Base-by-base conservation (phyloP, 2,888 invertebrate species). In the Sycophila texana region DNA sequence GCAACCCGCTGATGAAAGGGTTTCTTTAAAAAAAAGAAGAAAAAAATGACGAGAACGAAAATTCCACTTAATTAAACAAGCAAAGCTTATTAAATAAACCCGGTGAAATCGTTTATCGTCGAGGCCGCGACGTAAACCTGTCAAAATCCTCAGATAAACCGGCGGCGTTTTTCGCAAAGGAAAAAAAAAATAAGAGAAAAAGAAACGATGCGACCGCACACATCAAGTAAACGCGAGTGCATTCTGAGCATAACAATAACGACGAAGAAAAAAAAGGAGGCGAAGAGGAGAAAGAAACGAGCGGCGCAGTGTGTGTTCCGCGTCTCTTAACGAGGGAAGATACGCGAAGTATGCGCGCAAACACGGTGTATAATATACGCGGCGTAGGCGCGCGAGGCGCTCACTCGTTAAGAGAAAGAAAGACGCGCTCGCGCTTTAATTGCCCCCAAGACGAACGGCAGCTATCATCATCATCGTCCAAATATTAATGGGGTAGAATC, bases 401-500 rank as follows among this genome's bases (percentile, higher is more conserved):
- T 39, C 39, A 39, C 39, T 39, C 39, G 39, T 39, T 39, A 10
- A 39, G 39, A 7, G 39, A 39, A 10, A 39, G 39, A 39, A 10
- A 39, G 39, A 61, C 30, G 61, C 61, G n/a, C 30, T 63, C 58
- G 22, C 74, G 74, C 47, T 47, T 57, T 66, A 74, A 74, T 74
- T 67, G 58, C 39, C 61, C 18, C 18, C n/a, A 1, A 18, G 39
- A 65, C 20, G 30, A 63, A 30, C 49, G n/a, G n/a, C 18, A 49
- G 53, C 65, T 53, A 66, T 53, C 51, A 70, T 76, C 57, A 77
- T 70, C 68, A 65, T 78, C 78, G 68, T 60, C 81, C 74, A 81
- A 79, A 81, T 81, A 81, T 79, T 79, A 79, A 79, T 77, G 61
- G 79, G 70, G 39, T 39, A 39, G 39, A 39, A 73, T 79, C 77